Base-by-base conservation (phyloP, 2,888 invertebrate genomes). In the Gisinianus flammeolus region DNA sequence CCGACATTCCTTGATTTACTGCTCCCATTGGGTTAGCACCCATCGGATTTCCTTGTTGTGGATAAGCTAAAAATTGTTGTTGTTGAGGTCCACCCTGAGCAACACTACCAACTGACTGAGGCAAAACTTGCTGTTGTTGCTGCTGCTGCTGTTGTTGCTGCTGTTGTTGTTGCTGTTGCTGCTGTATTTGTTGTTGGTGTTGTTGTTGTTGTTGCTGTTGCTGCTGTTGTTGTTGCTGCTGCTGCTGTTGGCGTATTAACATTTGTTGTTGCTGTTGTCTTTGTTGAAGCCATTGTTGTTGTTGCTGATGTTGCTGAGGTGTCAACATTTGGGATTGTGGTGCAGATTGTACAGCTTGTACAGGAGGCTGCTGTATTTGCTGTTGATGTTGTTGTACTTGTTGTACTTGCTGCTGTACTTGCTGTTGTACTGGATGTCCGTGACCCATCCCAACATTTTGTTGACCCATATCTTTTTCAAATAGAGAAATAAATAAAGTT, bases 101-200 rank as follows among this genome's bases (percentile, higher is more conserved):
- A 81, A 84, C 82, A 81, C 85, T 85, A 86, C 85, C 87, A 80
- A 84, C 85, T 78, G 86, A 85, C 68, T 85, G 83, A 68, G 84
- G 82, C 68, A 81, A 80, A 79, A 86, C 87, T 77, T 86, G 86
- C 79, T 86, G 86, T 85, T 88, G 86, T 81, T 87, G 87, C 77
- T 86, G 86, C 72, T 87, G 87, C 78, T 88, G 89, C 71, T 88
- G 87, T 69, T 88, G 85, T 67, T 85, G 85, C 28, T 79, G 80
- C 76, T 81, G 83, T 78, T 79, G 87, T 87, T 79, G 78, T 66
- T 80, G 88, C 87, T 31, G 87, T 86, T 87, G 85, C 84, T 88
- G 89, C 79, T 87, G 87, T 67, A 88, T 87, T 79, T 87, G 87
- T 44, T 83, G 83, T 70, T 84, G n/a, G n/a, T n/a, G n/a, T n/a